Evolutionary conservation across 2,888 invertebrate species (phyloP).

Genomic region (Meandrusa payeni): DNA sequence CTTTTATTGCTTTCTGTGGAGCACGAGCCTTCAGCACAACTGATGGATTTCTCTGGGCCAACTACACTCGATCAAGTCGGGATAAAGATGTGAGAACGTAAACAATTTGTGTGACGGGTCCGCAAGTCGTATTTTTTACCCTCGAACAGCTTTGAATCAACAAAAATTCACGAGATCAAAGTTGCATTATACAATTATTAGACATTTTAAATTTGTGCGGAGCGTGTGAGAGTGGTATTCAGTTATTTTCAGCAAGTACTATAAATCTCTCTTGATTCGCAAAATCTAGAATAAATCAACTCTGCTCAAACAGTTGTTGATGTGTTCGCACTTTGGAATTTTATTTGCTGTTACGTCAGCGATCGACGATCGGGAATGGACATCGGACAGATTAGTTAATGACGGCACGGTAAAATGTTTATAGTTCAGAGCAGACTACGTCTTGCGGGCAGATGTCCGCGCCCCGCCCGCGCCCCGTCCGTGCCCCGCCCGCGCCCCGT

Average conservation of each 20-base stretch:
- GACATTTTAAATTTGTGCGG: neutral
- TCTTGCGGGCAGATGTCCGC: neutral
- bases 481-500: too few species aligned
- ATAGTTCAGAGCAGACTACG: neutral
- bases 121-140: too few species aligned
- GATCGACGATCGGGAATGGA: constrained; percentile 15
- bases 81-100: too few species aligned
- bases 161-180: too few species aligned
- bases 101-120: too few species aligned
- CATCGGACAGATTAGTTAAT: constrained; percentile 13
- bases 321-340: constrained; percentile 5
- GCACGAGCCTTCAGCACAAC: too few species aligned
- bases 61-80: too few species aligned
- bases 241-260: constrained; percentile 1
- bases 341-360: constrained; percentile 9
- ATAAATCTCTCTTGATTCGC: constrained; percentile 14
- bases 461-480: too few species aligned
- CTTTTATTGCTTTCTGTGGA: too few species aligned
- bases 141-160: too few species aligned
- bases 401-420: constrained; percentile 3
- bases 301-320: constrained; percentile 7
- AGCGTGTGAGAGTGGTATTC: neutral
- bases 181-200: too few species aligned
- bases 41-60: too few species aligned
- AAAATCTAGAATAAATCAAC: constrained; percentile 16